A percentile compares a stretch with the other conserved stretches of the same genome.
Evolutionary conservation across 2,888 invertebrate genomes (phyloP).

Genomic region (Lasioglossum pauxillum): DNA sequence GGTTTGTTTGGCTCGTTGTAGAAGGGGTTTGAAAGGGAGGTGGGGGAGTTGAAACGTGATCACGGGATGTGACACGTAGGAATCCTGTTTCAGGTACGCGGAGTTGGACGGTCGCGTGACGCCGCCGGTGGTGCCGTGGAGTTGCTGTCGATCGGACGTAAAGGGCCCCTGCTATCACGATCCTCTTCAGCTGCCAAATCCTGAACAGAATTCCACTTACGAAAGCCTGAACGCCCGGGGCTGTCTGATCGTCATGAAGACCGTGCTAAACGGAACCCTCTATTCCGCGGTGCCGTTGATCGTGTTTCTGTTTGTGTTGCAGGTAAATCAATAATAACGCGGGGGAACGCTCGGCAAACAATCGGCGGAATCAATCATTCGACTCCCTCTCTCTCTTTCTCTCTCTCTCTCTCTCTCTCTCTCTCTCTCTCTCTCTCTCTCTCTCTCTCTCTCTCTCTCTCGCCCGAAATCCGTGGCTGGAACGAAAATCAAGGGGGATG

Average conservation of each 20-base stretch:
- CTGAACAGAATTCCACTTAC: constrained; percentile 70
- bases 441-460: neutral
- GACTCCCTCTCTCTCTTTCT: neutral
- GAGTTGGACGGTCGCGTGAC: constrained; percentile 85
- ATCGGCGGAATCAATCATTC: constrained; percentile 16
- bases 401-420: neutral
- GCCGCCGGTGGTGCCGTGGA: constrained; percentile 87
- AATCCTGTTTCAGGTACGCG: constrained; percentile 82
- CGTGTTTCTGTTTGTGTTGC: constrained; percentile 59
- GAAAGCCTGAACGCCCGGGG: constrained; percentile 65
- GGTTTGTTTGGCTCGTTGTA: neutral
- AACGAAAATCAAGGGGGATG: neutral
- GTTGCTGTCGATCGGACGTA: constrained; percentile 87
- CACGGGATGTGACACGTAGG: constrained; percentile 46
- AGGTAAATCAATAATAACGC: constrained; percentile 56
- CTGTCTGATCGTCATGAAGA: constrained; percentile 65
- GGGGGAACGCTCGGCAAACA: neutral
- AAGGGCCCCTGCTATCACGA: constrained; percentile 88
- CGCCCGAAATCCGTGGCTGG: neutral
- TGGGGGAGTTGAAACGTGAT: constrained; percentile 32
- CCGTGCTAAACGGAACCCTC: constrained; percentile 60
- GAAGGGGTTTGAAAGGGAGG: neutral
- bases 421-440: neutral
- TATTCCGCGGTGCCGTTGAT: constrained; percentile 57
- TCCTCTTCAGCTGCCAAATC: constrained; percentile 85